Percentiles rank a stretch among this genome's conserved stretches.
phyloP scores from a whole-genome alignment of 2,113 vertebrate species.

The Falco punctatus region DNA sequence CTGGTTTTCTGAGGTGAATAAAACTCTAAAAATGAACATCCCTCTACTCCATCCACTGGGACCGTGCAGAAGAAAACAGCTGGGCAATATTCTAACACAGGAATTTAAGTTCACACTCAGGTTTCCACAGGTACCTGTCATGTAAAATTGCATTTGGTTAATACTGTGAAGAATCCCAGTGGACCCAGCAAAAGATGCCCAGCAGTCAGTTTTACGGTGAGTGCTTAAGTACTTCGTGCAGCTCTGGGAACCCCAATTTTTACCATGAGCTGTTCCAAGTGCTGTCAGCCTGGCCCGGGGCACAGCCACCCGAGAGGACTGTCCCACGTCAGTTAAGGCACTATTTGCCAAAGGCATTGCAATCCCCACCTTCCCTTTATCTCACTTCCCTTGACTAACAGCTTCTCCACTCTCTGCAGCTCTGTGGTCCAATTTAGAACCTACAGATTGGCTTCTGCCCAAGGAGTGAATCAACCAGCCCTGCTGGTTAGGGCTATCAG shows the following conservation, averaged over 20 bases:
- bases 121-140: not conserved
- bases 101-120: not conserved
- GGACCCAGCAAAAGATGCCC: not conserved
- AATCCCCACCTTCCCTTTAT: not conserved
- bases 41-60: not conserved
- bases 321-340: not conserved
- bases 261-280: not conserved
- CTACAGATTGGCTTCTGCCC: not conserved
- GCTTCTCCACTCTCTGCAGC: not conserved
- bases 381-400: not conserved
- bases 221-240: not conserved
- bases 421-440: not conserved
- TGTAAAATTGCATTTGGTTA: not conserved
- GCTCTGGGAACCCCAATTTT: not conserved
- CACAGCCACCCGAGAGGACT: not conserved
- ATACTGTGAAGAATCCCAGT: not conserved
- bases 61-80: not conserved
- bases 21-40: not conserved
- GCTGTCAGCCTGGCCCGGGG: not conserved
- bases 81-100: not conserved
- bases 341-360: not conserved
- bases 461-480: not conserved
- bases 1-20: not conserved
- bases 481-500: slow-evolving; percentile 4
- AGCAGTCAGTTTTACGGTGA: not conserved